Evolutionary conservation across 92 coral and sea anemone species (phyloP), one percentile per base, ranked within the genome.

Genomic region (Nematostella vectensis): DNA sequence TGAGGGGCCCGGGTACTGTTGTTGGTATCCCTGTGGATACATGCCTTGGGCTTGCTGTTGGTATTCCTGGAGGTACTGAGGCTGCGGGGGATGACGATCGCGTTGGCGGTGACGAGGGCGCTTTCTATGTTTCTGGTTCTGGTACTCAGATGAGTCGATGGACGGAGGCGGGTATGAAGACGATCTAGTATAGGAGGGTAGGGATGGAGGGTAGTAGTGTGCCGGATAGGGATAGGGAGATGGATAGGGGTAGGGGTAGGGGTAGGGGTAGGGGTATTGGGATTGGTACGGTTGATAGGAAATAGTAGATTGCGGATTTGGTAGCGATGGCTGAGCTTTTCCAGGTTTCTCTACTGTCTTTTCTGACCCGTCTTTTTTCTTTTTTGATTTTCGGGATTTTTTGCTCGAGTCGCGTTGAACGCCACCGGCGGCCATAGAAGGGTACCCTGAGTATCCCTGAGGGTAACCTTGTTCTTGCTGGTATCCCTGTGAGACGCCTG

Each of bases 281-380:
- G 9, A 22, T 33, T 31, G 37, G 59, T 51, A 50, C 61, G 17
- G 15, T 29, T 16, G 71, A 61, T 50, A 43, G 43, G 25, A 26
- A 37, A 27, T 24, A 12, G 39, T 15, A 3, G 51, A 20, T 38
- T 51, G 59, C 22, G 50, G 59, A 22, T 50, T 27, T 8, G 50
- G 50, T 24, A 36, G 9, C 3, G 63, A 33, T 29, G 30, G n/a
- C 4, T 55, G 27, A 0, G 49, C 48, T 27, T 64, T 52, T 28
- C 52, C 22, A 31, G 33, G 42, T 37, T 64, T 64, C 58, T 52
- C 61, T 0, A 19, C 48, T 11, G 59, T 52, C 33, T 62, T 62
- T 48, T 15, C 40, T 33, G 6, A 15, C 40, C 15, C 40, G 40
- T 33, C 40, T 6, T 33, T 33, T 15, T 33, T 33, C 40, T 33